Evolutionary conservation across 2,797 vertebrate genomes (phyloP).

Genomic region (Microtus obscurus): DNA sequence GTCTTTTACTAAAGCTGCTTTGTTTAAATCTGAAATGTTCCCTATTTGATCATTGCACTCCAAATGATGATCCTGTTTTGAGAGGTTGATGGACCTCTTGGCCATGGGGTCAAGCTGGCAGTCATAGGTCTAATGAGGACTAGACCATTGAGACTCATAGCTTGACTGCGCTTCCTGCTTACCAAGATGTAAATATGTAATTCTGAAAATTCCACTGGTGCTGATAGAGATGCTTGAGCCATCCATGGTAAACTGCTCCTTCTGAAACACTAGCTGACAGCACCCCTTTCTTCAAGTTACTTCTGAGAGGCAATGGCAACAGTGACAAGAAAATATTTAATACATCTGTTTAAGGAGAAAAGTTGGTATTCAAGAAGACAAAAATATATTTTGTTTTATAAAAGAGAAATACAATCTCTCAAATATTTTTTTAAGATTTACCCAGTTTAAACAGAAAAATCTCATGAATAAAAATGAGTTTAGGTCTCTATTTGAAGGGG

Average conservation of each 20-base stretch:
- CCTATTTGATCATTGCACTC: neutral
- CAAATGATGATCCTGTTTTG: neutral
- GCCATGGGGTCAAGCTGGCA: neutral
- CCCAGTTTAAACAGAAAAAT: neutral
- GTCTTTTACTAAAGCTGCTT: neutral
- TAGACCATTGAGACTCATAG: neutral
- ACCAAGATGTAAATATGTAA: neutral
- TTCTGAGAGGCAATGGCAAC: neutral
- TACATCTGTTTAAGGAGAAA: neutral
- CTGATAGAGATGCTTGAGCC: neutral
- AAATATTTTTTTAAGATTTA: neutral
- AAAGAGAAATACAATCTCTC: neutral
- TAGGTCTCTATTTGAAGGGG: neutral
- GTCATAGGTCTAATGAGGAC: neutral
- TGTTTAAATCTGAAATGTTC: neutral
- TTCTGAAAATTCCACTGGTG: neutral
- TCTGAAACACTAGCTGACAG: neutral
- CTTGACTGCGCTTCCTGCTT: neutral
- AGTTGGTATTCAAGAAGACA: neutral
- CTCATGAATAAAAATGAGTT: neutral
- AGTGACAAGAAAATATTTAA: neutral
- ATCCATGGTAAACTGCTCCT: neutral
- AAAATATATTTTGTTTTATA: neutral
- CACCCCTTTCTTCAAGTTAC: neutral
- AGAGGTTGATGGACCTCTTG: neutral